Evolutionary conservation across 2,888 invertebrate genomes (phyloP), one percentile per base, ranked within the genome.

Genomic region (Eudasyphora cyanicolor): DNA sequence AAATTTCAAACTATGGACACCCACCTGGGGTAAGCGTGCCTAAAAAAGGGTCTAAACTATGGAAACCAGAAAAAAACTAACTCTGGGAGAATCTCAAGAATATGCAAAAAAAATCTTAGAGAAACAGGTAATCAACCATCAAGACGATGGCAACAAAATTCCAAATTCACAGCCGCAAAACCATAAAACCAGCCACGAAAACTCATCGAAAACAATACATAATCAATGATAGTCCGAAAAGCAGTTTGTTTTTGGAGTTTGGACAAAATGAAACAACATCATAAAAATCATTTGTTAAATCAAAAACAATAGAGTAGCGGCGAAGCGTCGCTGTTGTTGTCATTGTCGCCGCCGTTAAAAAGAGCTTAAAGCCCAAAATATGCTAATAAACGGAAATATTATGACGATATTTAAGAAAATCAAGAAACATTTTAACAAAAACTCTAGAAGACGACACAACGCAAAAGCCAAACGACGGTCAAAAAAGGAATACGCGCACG

Each of bases 361-460:
- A 67, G n/a, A 71, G 24, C 70, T 60, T 57, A 74, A 74, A 21
- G 8, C 54, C n/a, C 67, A 32, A 79, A 69, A 27, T 84, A 84
- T 81, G 81, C 14, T 78, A 81, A 81, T 84, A 49, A 76, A 54
- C 60, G 60, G 35, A 81, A 75, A 82, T 69, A 45, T 71, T 71
- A 54, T 49, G 67, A 21, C 64, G 57, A 76, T 64, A 54, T 38
- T 57, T 81, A 57, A 64, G 73, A 57, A 79, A 74, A 67, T n/a
- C 60, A 67, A 71, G 10, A 76, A 84, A 73, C 78, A 84, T 79
- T 84, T 84, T 51, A 76, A 51, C 32, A 67, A 60, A 67, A 84
- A 64, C 81, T 12, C 19, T 71, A 24, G 73, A 81, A 67, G 76
- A 78, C 21, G 49, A 62, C 64, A 81, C 81, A 84, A 79, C 81